A percentile compares a stretch with the other conserved stretches of the same genome.
These are phyloP conservation scores for Heliconius himera DNA, from an alignment of 1,140 invertebrate genomes.

Conservation along the genomic window DNA sequence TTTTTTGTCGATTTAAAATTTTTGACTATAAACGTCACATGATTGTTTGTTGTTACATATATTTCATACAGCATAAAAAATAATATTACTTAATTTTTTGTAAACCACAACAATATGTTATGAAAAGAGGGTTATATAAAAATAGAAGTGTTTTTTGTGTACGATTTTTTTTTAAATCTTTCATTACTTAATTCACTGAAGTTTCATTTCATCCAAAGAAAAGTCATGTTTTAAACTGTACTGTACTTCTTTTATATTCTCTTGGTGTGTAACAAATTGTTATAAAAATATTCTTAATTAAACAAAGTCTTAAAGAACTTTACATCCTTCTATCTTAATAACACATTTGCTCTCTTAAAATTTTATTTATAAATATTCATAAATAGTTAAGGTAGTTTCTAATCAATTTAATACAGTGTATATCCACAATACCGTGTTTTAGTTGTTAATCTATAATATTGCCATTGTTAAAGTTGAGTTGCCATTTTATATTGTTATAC, in stretches of 20 bases:
- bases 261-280: background rate
- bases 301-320: background rate
- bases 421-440: background rate
- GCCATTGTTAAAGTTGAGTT: background rate
- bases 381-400: background rate
- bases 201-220: no score
- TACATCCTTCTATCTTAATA: background rate
- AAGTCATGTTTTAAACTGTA: no score
- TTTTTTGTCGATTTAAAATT: background rate
- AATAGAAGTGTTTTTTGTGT: no score
- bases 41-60: background rate
- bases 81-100: background rate
- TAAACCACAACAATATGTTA: no score
- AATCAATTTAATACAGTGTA: no score
- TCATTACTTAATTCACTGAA: no score
- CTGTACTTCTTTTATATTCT: no score
- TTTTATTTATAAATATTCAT: background rate
- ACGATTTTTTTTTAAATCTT: no score
- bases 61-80: background rate
- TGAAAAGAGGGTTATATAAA: no score
- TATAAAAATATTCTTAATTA: background rate
- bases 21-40: background rate
- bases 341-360: background rate
- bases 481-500: constrained; percentile 2
- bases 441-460: background rate